Evolutionary conservation across 2,888 invertebrate species (phyloP).

Genomic region (Nemoura dubitans): DNA sequence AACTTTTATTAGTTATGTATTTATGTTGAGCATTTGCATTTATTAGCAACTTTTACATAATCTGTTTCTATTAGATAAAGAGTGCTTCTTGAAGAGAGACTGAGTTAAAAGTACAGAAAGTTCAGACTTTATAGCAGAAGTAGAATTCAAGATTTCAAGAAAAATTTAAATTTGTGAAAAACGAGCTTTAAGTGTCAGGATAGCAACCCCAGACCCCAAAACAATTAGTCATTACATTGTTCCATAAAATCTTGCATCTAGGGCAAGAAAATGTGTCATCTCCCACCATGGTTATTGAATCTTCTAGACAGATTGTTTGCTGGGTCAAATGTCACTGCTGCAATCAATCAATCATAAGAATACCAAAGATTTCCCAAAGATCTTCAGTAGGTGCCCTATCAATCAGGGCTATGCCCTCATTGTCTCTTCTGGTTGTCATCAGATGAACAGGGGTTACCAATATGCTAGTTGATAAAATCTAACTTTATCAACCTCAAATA

Average conservation of each 20-base stretch:
- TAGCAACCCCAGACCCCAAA: background rate
- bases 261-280: background rate
- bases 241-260: background rate
- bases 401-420: background rate
- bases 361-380: conserved; percentile 12
- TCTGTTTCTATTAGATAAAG: background rate
- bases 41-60: background rate
- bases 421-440: background rate
- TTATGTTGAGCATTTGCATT: background rate
- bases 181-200: background rate
- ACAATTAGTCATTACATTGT: background rate
- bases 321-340: background rate
- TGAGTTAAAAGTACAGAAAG: background rate
- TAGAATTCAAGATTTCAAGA: background rate
- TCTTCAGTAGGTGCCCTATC: background rate
- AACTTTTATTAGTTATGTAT: background rate
- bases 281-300: background rate
- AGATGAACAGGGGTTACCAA: background rate
- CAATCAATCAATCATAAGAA: background rate
- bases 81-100: background rate
- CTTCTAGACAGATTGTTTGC: background rate
- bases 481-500: too few relatives aligned
- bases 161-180: background rate
- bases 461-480: background rate
- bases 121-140: background rate